Evolutionary conservation across 2,113 vertebrate genomes (phyloP), one percentile per base, ranked within the genome.

Genomic region (Neogobius melanostomus): DNA sequence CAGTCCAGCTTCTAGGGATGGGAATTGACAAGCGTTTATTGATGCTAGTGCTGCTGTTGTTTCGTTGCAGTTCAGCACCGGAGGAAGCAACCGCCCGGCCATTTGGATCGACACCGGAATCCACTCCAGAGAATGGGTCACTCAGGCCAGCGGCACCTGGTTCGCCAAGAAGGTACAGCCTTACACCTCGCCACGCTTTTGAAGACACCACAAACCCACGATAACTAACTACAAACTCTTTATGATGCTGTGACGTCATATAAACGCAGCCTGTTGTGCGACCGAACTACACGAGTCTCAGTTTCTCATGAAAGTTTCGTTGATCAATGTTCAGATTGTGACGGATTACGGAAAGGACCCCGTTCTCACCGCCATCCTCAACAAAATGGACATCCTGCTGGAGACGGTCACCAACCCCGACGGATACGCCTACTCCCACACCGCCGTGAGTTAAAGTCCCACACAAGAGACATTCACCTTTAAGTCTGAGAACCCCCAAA

Each of bases 81-180:
- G 96, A 69, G 93, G 94, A 42, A 62, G 1, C 0, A 91, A 82
- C 0, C 93, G 92, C 0, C 84, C 92, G 0, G 95, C 93, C 36
- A 82, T 96, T 84, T 98, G 96, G 96, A 75, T 98, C 0, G 95
- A 97, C 88, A 94, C 92, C 0, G 95, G 96, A 6, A 98, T 96
- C 84, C 97, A 98, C 68, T 89, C 96, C 0, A 92, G 96, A 47
- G 96, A 98, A 74, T 97, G 96, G 96, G 91, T 98, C 86, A 96
- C 95, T 36, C 96, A 94, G 3, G 96, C 97, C 82, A 96, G 93
- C 0, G 94, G 95, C 0, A 66, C 93, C 77, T 98, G 96, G 95
- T 94, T 83, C 0, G 95, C 96, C 70, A 95, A 95, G 75, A 93
- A 97, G 95, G 96, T 97, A 64, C 6, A 10, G 10, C 7, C n/a